phyloP scores from a whole-genome alignment of 2,113 vertebrate genomes.

The Notarius lentiginosus region DNA sequence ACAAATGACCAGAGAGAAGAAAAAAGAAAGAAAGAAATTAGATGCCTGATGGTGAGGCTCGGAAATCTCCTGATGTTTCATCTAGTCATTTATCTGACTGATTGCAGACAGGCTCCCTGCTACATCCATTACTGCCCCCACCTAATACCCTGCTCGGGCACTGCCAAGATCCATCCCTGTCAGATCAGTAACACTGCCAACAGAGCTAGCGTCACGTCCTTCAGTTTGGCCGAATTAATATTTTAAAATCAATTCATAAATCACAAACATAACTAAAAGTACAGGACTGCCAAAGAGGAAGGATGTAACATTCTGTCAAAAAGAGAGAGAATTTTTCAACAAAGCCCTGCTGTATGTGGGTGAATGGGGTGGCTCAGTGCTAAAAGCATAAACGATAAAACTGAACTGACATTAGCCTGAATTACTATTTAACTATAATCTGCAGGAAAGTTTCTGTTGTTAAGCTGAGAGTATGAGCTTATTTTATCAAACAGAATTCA shows the following conservation, averaged over 20 bases:
- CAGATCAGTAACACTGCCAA: conserved; percentile 2
- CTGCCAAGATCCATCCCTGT: conserved; percentile 31
- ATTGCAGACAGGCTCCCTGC: conserved; percentile 38
- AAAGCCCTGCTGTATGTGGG: not conserved
- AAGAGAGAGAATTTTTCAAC: not conserved
- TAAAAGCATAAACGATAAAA: not conserved
- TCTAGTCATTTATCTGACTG: conserved; percentile 52
- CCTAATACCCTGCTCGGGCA: conserved; percentile 39
- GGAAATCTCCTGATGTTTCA: conserved; percentile 49
- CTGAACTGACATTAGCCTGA: not conserved
- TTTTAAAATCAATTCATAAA: conserved; percentile 2
- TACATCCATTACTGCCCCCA: conserved; percentile 50
- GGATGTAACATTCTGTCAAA: not conserved
- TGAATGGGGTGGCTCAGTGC: not conserved
- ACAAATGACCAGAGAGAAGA: conserved; percentile 13
- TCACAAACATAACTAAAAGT: not conserved
- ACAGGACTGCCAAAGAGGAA: not conserved
- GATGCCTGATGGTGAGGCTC: conserved; percentile 36
- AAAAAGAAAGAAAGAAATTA: conserved; percentile 43
- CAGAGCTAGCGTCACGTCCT: not conserved
- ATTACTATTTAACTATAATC: not conserved
- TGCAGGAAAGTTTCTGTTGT: not conserved
- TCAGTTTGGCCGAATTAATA: not conserved
- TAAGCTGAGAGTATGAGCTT: not conserved
- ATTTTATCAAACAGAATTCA: not conserved